Evolutionary conservation across 1,140 invertebrate species (phyloP).

Genomic region (Aphis craccivora): DNA sequence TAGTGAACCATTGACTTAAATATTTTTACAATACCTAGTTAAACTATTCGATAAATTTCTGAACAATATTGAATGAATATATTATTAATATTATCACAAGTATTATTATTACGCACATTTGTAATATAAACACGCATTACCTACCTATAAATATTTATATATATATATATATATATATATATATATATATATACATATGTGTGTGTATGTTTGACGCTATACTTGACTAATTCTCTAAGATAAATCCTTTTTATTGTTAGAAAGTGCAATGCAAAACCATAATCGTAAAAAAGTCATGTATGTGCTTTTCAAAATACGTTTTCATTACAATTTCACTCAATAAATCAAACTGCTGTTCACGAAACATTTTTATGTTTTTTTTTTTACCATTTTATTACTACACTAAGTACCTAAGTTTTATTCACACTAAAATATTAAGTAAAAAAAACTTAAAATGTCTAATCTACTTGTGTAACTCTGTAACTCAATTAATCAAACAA

Average conservation of each 20-base stretch:
- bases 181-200: background rate
- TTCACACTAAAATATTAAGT: background rate
- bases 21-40: background rate
- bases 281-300: slow-evolving; percentile 10
- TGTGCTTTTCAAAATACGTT: background rate
- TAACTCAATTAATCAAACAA: background rate
- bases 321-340: background rate
- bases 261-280: background rate
- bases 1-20: background rate
- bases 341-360: background rate
- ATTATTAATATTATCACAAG: background rate
- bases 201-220: no score
- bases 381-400: background rate
- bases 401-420: background rate
- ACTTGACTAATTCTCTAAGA: background rate
- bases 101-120: background rate
- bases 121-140: background rate
- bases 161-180: no score
- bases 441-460: background rate
- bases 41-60: background rate
- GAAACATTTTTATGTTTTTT: background rate
- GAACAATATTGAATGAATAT: background rate
- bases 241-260: background rate
- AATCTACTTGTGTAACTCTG: background rate
- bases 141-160: background rate